These are phyloP conservation scores for Rhabdornis inornatus DNA, from an alignment of 2,113 vertebrate genomes.

Conservation along the genomic window DNA sequence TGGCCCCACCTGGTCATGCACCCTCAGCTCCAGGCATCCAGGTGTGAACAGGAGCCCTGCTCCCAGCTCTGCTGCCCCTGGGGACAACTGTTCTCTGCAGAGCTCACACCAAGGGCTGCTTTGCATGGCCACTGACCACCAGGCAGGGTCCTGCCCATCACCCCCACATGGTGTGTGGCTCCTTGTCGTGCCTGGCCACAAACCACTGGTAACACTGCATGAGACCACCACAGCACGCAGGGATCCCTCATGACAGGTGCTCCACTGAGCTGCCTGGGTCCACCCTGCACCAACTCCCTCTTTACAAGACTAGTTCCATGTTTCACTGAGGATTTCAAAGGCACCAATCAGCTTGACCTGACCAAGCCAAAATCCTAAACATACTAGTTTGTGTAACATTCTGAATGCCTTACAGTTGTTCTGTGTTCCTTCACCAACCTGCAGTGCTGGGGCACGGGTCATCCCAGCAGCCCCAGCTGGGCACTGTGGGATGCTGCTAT, in stretches of 20 bases:
- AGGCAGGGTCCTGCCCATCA: not conserved
- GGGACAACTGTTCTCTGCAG: not conserved
- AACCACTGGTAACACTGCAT: not conserved
- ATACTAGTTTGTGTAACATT: accelerated
- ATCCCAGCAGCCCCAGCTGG: not conserved
- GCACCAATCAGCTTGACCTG: not conserved
- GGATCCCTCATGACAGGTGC: accelerated
- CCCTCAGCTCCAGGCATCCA: not conserved
- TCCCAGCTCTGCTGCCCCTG: not conserved
- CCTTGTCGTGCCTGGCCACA: not conserved
- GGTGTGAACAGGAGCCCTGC: not conserved
- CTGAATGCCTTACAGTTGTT: not conserved
- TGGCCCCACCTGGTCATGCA: accelerated
- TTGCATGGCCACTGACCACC: not conserved
- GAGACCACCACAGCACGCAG: not conserved
- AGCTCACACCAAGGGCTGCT: not conserved
- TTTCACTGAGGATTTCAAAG: not conserved
- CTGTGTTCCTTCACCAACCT: not conserved
- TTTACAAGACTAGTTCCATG: not conserved
- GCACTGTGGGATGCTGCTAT: not conserved
- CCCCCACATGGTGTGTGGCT: accelerated
- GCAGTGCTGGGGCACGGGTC: not conserved
- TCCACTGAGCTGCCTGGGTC: not conserved
- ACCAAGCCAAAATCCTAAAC: not conserved
- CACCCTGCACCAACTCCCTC: not conserved